phyloP scores from a whole-genome alignment of 1,140 invertebrate species.

The Charaxes varanes region DNA sequence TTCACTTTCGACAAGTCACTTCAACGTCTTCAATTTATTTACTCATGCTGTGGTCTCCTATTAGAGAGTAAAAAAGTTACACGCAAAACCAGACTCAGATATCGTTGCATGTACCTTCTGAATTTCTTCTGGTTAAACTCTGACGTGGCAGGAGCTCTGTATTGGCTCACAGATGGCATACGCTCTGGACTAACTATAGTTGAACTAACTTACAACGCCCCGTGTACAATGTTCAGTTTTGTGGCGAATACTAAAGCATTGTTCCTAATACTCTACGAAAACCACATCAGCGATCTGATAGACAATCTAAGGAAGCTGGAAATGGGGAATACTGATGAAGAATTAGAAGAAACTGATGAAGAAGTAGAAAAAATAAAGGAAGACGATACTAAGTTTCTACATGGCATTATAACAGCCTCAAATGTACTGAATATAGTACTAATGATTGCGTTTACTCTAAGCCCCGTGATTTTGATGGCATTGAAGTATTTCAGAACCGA shows the following conservation, averaged over 20 bases:
- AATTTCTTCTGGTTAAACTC: slow-evolving; percentile 28
- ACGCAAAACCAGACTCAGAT: slow-evolving; percentile 14
- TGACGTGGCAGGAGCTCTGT: slow-evolving; percentile 20
- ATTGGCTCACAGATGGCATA: slow-evolving; percentile 23
- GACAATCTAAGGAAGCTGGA: slow-evolving; percentile 19
- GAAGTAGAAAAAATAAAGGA: slow-evolving; percentile 8
- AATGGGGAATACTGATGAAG: no score
- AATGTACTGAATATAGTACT: slow-evolving; percentile 19
- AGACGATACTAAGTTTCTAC: slow-evolving; percentile 21
- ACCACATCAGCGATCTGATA: slow-evolving; percentile 22
- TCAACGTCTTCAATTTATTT: slow-evolving; percentile 6
- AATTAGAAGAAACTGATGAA: background rate
- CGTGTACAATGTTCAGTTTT: slow-evolving; percentile 24
- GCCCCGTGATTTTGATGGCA: slow-evolving; percentile 22
- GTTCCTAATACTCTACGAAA: slow-evolving; percentile 24
- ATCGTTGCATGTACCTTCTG: slow-evolving; percentile 20
- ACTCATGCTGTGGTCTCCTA: background rate
- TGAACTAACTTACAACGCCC: slow-evolving; percentile 26
- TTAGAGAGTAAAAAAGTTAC: slow-evolving; percentile 6
- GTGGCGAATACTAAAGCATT: slow-evolving; percentile 25
- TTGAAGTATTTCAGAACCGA: slow-evolving; percentile 27
- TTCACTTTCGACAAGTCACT: slow-evolving; percentile 8
- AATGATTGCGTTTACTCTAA: slow-evolving; percentile 15
- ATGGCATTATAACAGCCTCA: slow-evolving; percentile 15
- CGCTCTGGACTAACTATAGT: slow-evolving; percentile 22